A percentile compares a stretch with the other conserved stretches of the same genome.
Evolutionary conservation across 2,113 vertebrate genomes (phyloP).

Genomic region (Lasiurus borealis): DNA sequence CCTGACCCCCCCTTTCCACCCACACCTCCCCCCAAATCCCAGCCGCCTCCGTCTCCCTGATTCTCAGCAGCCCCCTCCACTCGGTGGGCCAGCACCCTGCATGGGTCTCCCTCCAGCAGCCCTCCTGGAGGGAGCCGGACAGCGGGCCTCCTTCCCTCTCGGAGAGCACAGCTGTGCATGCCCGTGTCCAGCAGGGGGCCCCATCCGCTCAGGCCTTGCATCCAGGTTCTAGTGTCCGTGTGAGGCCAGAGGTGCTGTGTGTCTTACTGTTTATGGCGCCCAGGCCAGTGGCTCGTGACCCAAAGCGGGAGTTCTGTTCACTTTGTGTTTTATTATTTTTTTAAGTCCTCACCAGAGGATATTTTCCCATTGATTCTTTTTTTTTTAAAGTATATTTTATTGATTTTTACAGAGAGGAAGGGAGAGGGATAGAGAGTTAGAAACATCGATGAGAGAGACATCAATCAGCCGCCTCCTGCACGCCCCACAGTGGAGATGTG

Average conservation of each 20-base stretch:
- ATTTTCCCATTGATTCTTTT: too few relatives aligned
- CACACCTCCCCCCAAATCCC: too few relatives aligned
- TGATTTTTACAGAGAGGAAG: too few relatives aligned
- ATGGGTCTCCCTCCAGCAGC: too few relatives aligned
- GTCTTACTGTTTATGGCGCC: neutral
- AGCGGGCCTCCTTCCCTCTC: neutral
- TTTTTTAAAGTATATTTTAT: too few relatives aligned
- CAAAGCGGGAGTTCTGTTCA: neutral
- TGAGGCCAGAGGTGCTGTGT: neutral
- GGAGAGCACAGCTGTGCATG: neutral
- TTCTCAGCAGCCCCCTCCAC: neutral
- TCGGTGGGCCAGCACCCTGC: accelerated
- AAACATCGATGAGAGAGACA: too few relatives aligned
- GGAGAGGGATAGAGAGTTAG: too few relatives aligned
- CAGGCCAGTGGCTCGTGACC: neutral
- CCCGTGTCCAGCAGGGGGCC: neutral
- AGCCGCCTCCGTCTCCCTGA: neutral
- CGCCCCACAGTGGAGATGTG: too few relatives aligned
- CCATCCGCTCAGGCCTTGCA: neutral
- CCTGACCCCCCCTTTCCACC: neutral
- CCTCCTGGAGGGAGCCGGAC: neutral
- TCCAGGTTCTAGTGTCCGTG: neutral
- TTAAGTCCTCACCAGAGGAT: too few relatives aligned
- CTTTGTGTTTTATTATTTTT: neutral
- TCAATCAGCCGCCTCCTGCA: too few relatives aligned